Evolutionary conservation across 1,140 invertebrate genomes (phyloP).

Genomic region (Chironomus tepperi): DNA sequence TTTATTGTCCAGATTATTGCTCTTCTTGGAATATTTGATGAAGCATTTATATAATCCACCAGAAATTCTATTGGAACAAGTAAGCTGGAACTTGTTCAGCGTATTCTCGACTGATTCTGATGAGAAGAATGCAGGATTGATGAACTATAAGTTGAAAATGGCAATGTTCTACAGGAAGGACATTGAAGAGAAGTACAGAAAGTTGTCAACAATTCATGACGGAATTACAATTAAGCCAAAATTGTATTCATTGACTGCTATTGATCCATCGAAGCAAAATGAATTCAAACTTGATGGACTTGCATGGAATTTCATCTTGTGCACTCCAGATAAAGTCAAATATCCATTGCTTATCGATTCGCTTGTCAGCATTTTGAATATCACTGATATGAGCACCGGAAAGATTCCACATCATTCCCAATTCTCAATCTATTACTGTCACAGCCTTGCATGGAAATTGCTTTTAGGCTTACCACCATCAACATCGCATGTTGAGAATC

Average conservation of each 20-base stretch:
- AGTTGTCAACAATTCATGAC: conserved; percentile 40
- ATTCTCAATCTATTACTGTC: conserved; percentile 85
- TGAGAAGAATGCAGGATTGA: conserved; percentile 34
- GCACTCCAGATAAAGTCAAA: conserved; percentile 80
- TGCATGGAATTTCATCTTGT: conserved; percentile 87
- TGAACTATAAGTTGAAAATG: conserved; percentile 36
- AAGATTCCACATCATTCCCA: conserved; percentile 58
- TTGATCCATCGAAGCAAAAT: conserved; percentile 44
- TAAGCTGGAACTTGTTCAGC: conserved; percentile 43
- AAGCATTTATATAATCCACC: conserved; percentile 89
- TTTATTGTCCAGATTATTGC: conserved; percentile 69
- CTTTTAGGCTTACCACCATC: conserved; percentile 78
- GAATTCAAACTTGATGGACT: conserved; percentile 85
- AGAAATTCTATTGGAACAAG: conserved; percentile 63
- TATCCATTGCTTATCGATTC: conserved; percentile 82
- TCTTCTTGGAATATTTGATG: conserved; percentile 92
- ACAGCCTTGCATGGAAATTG: conserved; percentile 51
- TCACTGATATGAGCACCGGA: conserved; percentile 54
- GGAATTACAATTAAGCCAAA: conserved; percentile 34
- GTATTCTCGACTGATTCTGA: conserved; percentile 36
- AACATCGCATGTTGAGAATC: conserved; percentile 70
- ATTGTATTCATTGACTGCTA: conserved; percentile 35
- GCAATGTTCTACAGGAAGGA: conserved; percentile 44
- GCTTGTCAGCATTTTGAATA: conserved; percentile 65
- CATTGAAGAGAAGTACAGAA: conserved; percentile 72